Conservation (phyloP, 1,140 invertebrate genomes). For the Zaprionus ornatus region DNA sequence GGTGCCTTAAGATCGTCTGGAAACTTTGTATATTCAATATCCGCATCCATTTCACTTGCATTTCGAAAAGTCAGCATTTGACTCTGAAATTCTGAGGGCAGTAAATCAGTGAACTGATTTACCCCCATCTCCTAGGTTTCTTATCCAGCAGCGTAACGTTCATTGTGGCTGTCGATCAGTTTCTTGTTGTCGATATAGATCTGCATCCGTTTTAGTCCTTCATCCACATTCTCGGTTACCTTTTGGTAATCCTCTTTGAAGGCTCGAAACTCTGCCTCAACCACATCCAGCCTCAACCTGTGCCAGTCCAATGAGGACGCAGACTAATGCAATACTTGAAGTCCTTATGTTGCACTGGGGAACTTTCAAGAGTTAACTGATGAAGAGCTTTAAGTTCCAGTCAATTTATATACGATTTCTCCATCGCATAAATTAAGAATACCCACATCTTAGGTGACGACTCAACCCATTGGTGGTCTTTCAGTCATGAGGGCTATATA, state of each 20-base stretch:
- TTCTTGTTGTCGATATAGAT: slow-evolving; percentile 92
- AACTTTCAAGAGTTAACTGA: too few relatives aligned
- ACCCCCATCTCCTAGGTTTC: slow-evolving; percentile 87
- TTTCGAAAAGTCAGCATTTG: slow-evolving; percentile 86
- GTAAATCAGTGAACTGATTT: slow-evolving; percentile 93
- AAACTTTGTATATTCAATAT: not conserved
- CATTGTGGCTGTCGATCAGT: slow-evolving; percentile 93
- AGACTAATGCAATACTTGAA: not conserved
- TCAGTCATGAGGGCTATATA: too few relatives aligned
- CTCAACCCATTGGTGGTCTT: not conserved
- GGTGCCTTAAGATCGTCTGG: not conserved
- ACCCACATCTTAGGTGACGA: not conserved
- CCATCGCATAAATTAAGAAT: too few relatives aligned
- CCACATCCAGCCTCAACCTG: slow-evolving; percentile 1
- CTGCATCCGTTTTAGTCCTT: slow-evolving; percentile 92
- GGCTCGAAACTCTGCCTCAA: slow-evolving; percentile 10
- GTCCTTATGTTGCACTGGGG: not conserved
- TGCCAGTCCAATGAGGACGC: not conserved
- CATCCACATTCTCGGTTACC: slow-evolving; percentile 87
- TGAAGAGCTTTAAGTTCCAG: too few relatives aligned
- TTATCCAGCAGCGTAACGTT: slow-evolving; percentile 86
- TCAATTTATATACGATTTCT: too few relatives aligned
- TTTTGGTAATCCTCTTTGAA: slow-evolving; percentile 86
- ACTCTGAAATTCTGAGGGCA: slow-evolving; percentile 90
- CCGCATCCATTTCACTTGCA: not conserved